Evolutionary conservation across 2,888 invertebrate species (phyloP).

Genomic region (Carterocephalus palaemon): DNA sequence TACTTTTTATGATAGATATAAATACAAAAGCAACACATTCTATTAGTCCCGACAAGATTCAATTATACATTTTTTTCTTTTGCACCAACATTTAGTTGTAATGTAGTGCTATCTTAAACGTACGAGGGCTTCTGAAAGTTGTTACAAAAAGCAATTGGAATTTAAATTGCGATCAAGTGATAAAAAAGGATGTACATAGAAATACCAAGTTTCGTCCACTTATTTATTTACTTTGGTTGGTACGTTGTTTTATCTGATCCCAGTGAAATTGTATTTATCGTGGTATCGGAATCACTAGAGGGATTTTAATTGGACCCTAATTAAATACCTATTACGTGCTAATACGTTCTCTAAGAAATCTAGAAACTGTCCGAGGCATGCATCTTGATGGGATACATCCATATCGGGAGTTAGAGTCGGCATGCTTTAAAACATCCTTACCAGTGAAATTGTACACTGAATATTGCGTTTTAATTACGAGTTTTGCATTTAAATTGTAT

Average conservation of each 20-base stretch:
- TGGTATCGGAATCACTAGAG: slow-evolving; percentile 21
- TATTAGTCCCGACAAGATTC: slow-evolving; percentile 12
- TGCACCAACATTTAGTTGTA: slow-evolving; percentile 5
- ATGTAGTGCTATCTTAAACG: slow-evolving; percentile 9
- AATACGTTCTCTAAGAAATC: slow-evolving; percentile 26
- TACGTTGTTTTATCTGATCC: slow-evolving; percentile 24
- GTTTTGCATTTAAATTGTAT: not conserved
- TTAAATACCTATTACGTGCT: slow-evolving; percentile 27
- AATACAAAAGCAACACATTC: slow-evolving; percentile 11
- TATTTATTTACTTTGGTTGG: slow-evolving; percentile 20
- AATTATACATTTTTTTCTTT: slow-evolving; percentile 16
- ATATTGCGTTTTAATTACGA: slow-evolving; percentile 4
- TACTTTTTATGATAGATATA: slow-evolving; percentile 6
- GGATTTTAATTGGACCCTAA: slow-evolving; percentile 25
- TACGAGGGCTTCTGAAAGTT: slow-evolving; percentile 12
- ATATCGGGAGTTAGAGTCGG: slow-evolving; percentile 24
- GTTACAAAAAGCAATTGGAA: slow-evolving; percentile 21
- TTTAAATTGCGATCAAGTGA: slow-evolving; percentile 21
- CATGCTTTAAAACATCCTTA: slow-evolving; percentile 26
- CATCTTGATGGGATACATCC: slow-evolving; percentile 30
- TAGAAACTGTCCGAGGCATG: slow-evolving; percentile 28
- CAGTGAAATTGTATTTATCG: slow-evolving; percentile 25
- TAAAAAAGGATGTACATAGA: slow-evolving; percentile 14
- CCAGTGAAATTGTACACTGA: slow-evolving; percentile 4
- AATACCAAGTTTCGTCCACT: slow-evolving; percentile 14